Base-by-base conservation (phyloP, 2,797 vertebrate genomes). In the Ibycter americanus region DNA sequence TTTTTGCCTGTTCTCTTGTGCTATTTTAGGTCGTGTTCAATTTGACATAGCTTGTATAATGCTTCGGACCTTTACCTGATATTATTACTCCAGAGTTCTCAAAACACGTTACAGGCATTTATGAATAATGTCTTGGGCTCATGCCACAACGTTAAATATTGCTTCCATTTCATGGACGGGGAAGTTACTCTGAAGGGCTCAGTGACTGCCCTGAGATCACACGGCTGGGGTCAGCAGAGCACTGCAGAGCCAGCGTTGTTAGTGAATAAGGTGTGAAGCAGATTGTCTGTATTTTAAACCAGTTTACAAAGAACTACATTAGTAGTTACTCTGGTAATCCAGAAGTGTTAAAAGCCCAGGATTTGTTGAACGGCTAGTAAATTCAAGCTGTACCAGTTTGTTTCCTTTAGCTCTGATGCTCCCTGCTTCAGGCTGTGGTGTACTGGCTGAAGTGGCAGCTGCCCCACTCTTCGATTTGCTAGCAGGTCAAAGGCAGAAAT, bases 31-130 rank as follows among this genome's bases (percentile, higher is more conserved):
- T 44, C 55, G 25, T 25, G 15, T 40, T 55, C 12, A 7, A 4
- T 80, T 56, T 11, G 4, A 26, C 21, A 55, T 19, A 7, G 27
- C 16, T 65, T 15, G 31, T 56, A 1, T 25, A 36, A 20, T 3
- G 16, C 25, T 65, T 26, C 63, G 31, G 47, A 20, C 55, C 4
- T 18, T 46, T 11, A 21, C 0, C 9, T 38, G 26, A 4, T 23
- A 6, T 31, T 73, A 62, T 18, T 29, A 17, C 16, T 55, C 34
- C 8, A 6, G 22, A 26, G 49, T 65, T 63, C 40, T 89, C 34
- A 16, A 12, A 34, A 6, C 0, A 1, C 4, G 36, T 58, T 42
- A 1, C 5, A 22, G 29, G 11, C 1, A 2, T 52, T 44, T 7
- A 0, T 58, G 74, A 63, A 5, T 36, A 6, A 23, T 6, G 21